Conservation (phyloP, 2,113 vertebrate genomes). For the Mellivora capensis region DNA sequence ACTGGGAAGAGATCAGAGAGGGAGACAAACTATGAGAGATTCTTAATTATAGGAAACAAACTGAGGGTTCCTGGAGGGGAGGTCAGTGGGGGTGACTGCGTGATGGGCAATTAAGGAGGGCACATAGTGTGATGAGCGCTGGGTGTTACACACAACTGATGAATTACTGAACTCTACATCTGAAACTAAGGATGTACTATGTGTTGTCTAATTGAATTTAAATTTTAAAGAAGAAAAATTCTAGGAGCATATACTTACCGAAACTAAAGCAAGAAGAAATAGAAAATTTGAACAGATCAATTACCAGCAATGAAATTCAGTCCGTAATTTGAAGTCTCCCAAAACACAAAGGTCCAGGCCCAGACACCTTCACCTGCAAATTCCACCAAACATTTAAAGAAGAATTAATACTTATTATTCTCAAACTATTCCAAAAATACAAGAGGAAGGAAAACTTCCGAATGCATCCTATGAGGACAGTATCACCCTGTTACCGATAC, state of each 20-base stretch:
- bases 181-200: too few species aligned
- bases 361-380: not conserved
- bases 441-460: not conserved
- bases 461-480: not conserved
- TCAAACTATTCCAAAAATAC: not conserved
- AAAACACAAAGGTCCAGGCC: not conserved
- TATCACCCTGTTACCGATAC: not conserved
- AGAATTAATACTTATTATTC: not conserved
- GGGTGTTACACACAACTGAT: too few species aligned
- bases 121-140: too few species aligned
- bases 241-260: not conserved
- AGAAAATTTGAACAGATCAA: not conserved
- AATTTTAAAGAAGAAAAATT: too few species aligned
- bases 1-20: too few species aligned
- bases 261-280: not conserved
- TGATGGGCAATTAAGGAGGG: too few species aligned
- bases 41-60: too few species aligned
- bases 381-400: not conserved
- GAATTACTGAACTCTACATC: too few species aligned
- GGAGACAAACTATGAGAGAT: too few species aligned
- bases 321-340: not conserved
- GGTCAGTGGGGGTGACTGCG: too few species aligned
- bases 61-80: too few species aligned
- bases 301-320: not conserved
- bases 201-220: too few species aligned